Percentiles rank a stretch among this genome's conserved stretches.
Conservation (phyloP, 2,797 vertebrate genomes). For the Pipistrellus pipistrellus region DNA sequence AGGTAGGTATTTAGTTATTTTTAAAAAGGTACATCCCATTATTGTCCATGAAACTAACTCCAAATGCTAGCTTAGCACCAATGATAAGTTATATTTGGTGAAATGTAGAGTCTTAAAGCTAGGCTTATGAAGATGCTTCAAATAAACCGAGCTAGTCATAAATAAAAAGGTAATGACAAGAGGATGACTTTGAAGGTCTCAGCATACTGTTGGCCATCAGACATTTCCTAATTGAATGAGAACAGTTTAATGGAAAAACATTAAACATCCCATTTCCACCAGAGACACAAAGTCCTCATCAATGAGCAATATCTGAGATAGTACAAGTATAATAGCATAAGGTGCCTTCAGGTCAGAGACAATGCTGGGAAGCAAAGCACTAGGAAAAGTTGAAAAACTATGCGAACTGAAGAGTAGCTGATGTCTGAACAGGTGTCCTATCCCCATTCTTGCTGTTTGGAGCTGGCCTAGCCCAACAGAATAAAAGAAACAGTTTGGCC, state of each 20-base stretch:
- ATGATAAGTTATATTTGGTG: neutral
- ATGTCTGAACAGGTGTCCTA: neutral
- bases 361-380: neutral
- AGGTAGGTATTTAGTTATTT: neutral
- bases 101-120: neutral
- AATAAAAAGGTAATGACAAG: neutral
- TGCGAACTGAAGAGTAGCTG: neutral
- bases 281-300: neutral
- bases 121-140: neutral
- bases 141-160: neutral
- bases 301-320: neutral
- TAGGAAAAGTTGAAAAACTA: neutral
- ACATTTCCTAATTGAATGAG: neutral
- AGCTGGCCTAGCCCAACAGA: neutral
- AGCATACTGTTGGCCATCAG: neutral
- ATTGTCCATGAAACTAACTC: neutral
- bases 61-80: neutral
- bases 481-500: neutral
- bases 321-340: too few species aligned
- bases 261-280: neutral
- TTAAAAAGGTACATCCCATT: neutral
- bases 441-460: neutral
- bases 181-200: neutral
- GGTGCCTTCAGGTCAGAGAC: neutral
- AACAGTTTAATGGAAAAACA: neutral